Base-by-base conservation (phyloP, 2,113 vertebrate genomes). In the Castor canadensis region DNA sequence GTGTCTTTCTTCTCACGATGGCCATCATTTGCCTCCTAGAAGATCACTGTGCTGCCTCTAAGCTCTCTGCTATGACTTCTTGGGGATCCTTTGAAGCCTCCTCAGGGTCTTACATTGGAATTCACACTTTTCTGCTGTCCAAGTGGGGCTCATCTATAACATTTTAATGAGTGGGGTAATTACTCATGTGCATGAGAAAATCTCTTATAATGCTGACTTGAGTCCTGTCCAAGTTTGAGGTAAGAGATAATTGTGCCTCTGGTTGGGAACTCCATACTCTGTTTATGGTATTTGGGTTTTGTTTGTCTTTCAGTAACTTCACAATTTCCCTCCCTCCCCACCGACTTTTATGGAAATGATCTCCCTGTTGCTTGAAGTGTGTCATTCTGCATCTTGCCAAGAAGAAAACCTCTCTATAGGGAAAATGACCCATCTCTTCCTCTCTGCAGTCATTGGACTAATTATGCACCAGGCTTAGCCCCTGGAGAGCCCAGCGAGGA, bases 111-210 rank as follows among this genome's bases (percentile, higher is more conserved):
- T 95, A 73, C 69, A 69, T 9, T 94, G 94, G 95, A 97, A 98
- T 97, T 95, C 93, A 93, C 91, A 95, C 96, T 97, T 97, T 93
- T 85, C 80, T 95, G 88, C 87, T 97, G 96, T 98, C 97, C 97
- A 97, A 98, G 91, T 73, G 75, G 97, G 96, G 93, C 95, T 97
- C 97, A 97, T 97, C 97, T 98, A 95, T 97, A 97, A 97, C 94
- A 67, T 97, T 97, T 98, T 97, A 97, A 98, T 98, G 97, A 98
- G 97, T 95, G 80, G 91, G 91, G 91, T 96, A 97, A 98, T 98
- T 97, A 98, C 94, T 98, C 96, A 97, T 98, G 93, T 94, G 96
- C 95, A 96, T 98, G 97, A 98, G 97, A 98, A 98, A 98, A 97
- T 72, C 72, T 92, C 96, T 96, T 87, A 97, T 83, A 97, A 86